phyloP scores from a whole-genome alignment of 2,888 invertebrate species.

The Plutella xylostella region DNA sequence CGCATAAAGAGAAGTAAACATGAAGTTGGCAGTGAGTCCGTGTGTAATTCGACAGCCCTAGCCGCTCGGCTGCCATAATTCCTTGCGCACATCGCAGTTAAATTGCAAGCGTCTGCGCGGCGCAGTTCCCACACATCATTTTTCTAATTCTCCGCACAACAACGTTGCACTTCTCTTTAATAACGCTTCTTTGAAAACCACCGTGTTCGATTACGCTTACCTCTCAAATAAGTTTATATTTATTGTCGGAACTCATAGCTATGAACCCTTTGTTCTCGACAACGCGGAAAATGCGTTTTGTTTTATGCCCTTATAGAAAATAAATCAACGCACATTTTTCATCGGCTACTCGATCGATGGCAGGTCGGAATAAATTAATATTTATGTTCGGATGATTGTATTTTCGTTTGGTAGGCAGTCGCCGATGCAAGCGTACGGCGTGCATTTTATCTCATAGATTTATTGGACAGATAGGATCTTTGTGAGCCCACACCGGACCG shows the following conservation, averaged over 20 bases:
- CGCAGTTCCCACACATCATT: conserved; percentile 58
- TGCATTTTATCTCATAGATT: conserved; percentile 54
- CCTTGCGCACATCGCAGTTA: conserved; percentile 48
- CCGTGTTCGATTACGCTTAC: conserved; percentile 3
- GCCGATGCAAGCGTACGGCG: conserved; percentile 23
- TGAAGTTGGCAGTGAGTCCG: conserved; percentile 2
- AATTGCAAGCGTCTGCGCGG: conserved; percentile 40
- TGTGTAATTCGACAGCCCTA: conserved; percentile 30
- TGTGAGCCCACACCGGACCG: conserved; percentile 40
- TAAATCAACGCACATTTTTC: conserved; percentile 21
- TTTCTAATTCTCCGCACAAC: conserved; percentile 47
- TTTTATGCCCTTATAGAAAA: too few relatives aligned
- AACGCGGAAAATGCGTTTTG: conserved; percentile 2
- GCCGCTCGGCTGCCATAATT: conserved; percentile 54
- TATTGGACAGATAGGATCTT: conserved; percentile 59
- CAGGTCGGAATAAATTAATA: conserved; percentile 30
- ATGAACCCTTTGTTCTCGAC: conserved; percentile 1
- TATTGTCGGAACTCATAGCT: conserved; percentile 2
- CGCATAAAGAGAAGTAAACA: background rate
- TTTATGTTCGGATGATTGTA: conserved; percentile 28
- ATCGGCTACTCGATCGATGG: conserved; percentile 22
- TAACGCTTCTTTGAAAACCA: conserved; percentile 25
- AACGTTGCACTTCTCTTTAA: conserved; percentile 35
- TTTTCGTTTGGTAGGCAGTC: conserved; percentile 30
- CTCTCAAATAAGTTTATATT: conserved; percentile 4